These are phyloP conservation scores for Crotalus horridus DNA, from an alignment of 2,113 vertebrate genomes.

Conservation along the genomic window DNA sequence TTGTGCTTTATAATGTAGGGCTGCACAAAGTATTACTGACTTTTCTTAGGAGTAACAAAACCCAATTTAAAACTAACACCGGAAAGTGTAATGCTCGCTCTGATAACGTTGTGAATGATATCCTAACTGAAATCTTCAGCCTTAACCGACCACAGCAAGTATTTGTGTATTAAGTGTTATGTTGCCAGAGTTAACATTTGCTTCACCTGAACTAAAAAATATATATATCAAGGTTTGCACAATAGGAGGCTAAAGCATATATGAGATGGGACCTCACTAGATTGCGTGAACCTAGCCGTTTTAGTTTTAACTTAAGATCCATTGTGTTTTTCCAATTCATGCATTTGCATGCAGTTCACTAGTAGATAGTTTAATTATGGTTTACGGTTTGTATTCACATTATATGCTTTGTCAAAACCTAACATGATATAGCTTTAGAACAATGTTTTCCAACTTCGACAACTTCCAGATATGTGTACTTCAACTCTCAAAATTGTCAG, in stretches of 20 bases:
- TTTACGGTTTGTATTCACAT: too few relatives aligned
- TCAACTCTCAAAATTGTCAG: neutral
- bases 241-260: neutral
- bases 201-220: neutral
- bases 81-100: neutral
- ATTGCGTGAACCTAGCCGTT: neutral
- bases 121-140: neutral
- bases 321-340: neutral
- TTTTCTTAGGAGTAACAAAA: neutral
- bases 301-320: neutral
- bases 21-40: neutral
- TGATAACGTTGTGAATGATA: neutral
- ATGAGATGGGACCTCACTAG: neutral
- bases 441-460: neutral
- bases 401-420: neutral
- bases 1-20: neutral
- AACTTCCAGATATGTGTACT: neutral
- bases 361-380: neutral
- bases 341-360: neutral
- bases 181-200: neutral
- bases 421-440: neutral
- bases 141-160: neutral
- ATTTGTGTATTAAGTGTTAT: neutral
- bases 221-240: neutral
- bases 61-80: neutral